phyloP scores from a whole-genome alignment of 2,888 invertebrate species.

The Ichneumoninae sp. region DNA sequence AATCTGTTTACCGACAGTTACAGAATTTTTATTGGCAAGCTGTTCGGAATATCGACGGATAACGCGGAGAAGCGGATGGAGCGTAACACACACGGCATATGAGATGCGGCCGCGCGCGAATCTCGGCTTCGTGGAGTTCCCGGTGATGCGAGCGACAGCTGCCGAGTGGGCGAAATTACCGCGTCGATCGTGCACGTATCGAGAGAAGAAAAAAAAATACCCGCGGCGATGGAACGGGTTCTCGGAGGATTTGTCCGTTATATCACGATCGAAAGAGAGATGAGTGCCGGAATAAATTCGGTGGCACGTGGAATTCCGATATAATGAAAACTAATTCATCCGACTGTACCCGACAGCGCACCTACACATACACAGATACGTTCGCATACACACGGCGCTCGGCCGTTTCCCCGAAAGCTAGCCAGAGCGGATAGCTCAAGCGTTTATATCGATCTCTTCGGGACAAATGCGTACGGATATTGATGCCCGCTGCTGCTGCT shows the following conservation, averaged over 20 bases:
- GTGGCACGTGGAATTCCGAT: conserved; percentile 63
- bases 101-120: conserved; percentile 7
- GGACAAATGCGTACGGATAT: conserved; percentile 31
- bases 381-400: neutral
- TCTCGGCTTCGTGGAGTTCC: conserved; percentile 40
- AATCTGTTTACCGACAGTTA: conserved; percentile 18
- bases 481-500: conserved; percentile 32
- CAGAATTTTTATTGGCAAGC: conserved; percentile 54
- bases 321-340: conserved; percentile 65
- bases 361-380: neutral
- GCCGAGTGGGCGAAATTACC: conserved; percentile 69
- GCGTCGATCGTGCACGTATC: conserved; percentile 58
- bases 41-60: conserved; percentile 38
- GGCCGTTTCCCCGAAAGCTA: conserved; percentile 23
- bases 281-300: conserved; percentile 55
- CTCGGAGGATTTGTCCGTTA: neutral
- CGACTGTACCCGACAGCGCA: conserved; percentile 37
- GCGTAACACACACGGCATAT: neutral
- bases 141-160: conserved; percentile 65
- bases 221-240: neutral
- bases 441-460: conserved; percentile 37
- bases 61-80: conserved; percentile 24
- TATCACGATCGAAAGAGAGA: conserved; percentile 32
- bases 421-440: conserved; percentile 1
- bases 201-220: conserved; percentile 32